Base-by-base conservation (phyloP, 2,888 invertebrate species). In the Brachycybe producta region DNA sequence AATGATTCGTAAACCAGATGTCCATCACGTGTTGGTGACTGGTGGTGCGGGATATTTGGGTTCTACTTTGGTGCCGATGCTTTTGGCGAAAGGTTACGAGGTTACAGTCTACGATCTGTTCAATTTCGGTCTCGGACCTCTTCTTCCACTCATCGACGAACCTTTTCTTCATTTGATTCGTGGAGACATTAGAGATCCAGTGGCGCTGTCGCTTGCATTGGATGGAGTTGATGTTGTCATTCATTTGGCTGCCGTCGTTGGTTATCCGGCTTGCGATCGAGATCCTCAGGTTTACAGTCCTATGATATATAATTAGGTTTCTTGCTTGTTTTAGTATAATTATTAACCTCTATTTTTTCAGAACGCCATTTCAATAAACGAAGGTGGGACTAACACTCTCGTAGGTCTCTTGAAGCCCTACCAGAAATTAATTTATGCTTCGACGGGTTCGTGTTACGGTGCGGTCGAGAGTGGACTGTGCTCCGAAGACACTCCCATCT, bases 11-110 rank as follows among this genome's bases (percentile, higher is more conserved):
- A 4, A 32, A 15, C 40, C 24, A 5, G 30, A 28, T 7, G 40
- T 40, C 15, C 39, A 49, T 23, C 59, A 60, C 34, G 58, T 60
- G 5, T 49, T 60, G 17, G 55, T 60, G 13, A 60, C 60, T 2
- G 67, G 67, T 21, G 67, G 67, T 5, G 66, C 65, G 3, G 67
- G 66, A 4, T 67, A 67, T 55, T 59, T 67, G 11, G 67, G 67
- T 0, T 65, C 66, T 2, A 63, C 62, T 5, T 53, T 67, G 26
- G 60, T 65, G 2, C 65, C 67, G 3, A 57, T 67, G 54, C 54
- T 67, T 26, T 56, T 67, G 5, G 56, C 60, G 3, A 56, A 60
- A 27, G 65, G 64, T 2, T 64, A 62, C 49, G 59, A 62, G 50
- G 66, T 67, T 24, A 66, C 66, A 0, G 62, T 67, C 2, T 67